These are phyloP conservation scores for Drosophila littoralis DNA, from an alignment of 1,140 invertebrate genomes.

Conservation along the genomic window DNA sequence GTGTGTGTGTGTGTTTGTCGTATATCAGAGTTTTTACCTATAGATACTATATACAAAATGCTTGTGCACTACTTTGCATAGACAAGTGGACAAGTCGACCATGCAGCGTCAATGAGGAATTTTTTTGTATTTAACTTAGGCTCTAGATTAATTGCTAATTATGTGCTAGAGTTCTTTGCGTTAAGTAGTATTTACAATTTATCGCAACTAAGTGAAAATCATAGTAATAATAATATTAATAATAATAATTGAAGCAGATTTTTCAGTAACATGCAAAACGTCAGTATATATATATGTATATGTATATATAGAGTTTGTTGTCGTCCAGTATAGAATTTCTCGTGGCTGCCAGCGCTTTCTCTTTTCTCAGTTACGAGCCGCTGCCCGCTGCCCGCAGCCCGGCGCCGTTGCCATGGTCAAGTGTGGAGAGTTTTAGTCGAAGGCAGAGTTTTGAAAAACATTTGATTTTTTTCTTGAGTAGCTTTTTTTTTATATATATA, in stretches of 20 bases:
- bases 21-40: conserved; percentile 62
- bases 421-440: conserved; percentile 24
- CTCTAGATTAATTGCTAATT: conserved; percentile 29
- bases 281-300: conserved; percentile 34
- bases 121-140: conserved; percentile 44
- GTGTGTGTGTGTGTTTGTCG: conserved; percentile 27
- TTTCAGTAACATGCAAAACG: conserved; percentile 82
- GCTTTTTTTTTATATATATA: conserved; percentile 11
- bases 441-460: not conserved
- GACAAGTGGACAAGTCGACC: conserved; percentile 36
- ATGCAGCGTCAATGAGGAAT: conserved; percentile 78
- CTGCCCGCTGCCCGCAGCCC: conserved; percentile 8
- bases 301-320: conserved; percentile 21
- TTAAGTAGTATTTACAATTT: conserved; percentile 69
- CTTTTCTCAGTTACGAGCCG: not conserved
- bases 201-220: conserved; percentile 57
- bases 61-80: conserved; percentile 63
- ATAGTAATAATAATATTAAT: conserved; percentile 53
- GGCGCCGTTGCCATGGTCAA: conserved; percentile 27
- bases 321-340: conserved; percentile 38
- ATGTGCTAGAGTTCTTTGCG: conserved; percentile 39
- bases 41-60: conserved; percentile 71
- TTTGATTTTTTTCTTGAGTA: conserved; percentile 10
- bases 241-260: conserved; percentile 77
- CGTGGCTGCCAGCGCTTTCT: conserved; percentile 28